phyloP scores from a whole-genome alignment of 2,113 vertebrate genomes.

The Indicator maculatus region DNA sequence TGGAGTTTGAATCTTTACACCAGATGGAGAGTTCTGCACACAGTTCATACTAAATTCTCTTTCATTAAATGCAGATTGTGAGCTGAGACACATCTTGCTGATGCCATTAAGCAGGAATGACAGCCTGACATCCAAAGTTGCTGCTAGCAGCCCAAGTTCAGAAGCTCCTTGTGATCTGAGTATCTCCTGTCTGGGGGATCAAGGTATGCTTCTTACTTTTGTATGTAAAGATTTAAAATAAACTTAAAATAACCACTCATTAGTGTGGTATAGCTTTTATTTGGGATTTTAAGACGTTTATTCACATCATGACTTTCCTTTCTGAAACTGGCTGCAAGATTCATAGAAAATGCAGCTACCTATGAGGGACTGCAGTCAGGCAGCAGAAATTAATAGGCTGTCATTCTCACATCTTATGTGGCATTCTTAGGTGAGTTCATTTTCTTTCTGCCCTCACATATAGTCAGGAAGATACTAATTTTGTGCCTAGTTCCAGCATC shows the following conservation, averaged over 20 bases:
- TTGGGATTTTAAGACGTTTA: not conserved
- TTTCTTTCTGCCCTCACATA: not conserved
- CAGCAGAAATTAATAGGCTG: not conserved
- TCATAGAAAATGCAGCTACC: not conserved
- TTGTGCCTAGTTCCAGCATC: not conserved
- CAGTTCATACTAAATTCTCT: not conserved
- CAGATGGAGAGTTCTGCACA: not conserved
- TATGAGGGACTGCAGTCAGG: not conserved
- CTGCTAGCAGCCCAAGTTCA: not conserved
- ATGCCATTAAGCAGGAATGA: not conserved
- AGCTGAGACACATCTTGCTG: rapidly evolving
- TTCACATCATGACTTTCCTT: not conserved
- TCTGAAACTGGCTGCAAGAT: not conserved
- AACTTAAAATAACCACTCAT: not conserved
- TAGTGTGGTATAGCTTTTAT: not conserved
- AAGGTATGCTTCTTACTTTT: not conserved
- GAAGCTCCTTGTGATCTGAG: not conserved
- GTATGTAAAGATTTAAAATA: not conserved
- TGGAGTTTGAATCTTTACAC: not conserved
- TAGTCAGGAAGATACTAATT: not conserved
- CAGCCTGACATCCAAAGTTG: not conserved
- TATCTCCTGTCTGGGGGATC: not conserved
- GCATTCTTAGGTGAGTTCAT: not conserved
- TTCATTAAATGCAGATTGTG: not conserved
- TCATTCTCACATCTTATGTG: rapidly evolving